These are phyloP conservation scores for Butorides virescens DNA, from an alignment of 2,113 vertebrate genomes.

Conservation along the genomic window DNA sequence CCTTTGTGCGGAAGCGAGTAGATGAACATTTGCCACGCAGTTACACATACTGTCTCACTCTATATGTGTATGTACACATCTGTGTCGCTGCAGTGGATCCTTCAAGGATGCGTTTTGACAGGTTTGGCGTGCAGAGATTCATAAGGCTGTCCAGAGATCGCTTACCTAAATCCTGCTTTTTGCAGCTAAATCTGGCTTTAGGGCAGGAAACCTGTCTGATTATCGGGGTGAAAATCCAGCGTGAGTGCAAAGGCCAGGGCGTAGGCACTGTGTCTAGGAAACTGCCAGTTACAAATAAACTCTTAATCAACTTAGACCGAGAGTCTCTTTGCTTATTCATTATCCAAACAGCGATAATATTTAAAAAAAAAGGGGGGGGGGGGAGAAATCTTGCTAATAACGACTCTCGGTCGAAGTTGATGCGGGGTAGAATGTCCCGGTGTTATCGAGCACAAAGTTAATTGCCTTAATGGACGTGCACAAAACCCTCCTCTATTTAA, in stretches of 20 bases:
- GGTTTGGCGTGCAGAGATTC: accelerated
- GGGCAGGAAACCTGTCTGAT: neutral
- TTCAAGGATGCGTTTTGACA: neutral
- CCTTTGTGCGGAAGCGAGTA: neutral
- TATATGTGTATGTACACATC: accelerated
- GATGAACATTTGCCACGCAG: accelerated
- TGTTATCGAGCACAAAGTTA: neutral
- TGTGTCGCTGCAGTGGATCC: neutral
- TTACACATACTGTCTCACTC: accelerated
- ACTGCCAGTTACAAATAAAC: neutral
- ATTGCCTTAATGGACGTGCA: neutral
- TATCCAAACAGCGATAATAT: neutral
- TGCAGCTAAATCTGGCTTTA: neutral
- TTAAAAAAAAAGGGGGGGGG: accelerated
- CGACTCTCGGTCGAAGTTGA: neutral
- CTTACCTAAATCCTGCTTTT: neutral
- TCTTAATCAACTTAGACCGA: neutral
- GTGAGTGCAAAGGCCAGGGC: neutral
- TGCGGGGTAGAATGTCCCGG: accelerated
- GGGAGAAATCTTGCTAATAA: accelerated
- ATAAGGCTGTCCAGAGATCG: accelerated
- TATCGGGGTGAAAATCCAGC: neutral
- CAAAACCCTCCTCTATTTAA: neutral
- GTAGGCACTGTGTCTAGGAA: neutral
- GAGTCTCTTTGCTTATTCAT: neutral